These are phyloP conservation scores for Talpa occidentalis DNA, from an alignment of 2,113 vertebrate genomes.

Conservation along the genomic window DNA sequence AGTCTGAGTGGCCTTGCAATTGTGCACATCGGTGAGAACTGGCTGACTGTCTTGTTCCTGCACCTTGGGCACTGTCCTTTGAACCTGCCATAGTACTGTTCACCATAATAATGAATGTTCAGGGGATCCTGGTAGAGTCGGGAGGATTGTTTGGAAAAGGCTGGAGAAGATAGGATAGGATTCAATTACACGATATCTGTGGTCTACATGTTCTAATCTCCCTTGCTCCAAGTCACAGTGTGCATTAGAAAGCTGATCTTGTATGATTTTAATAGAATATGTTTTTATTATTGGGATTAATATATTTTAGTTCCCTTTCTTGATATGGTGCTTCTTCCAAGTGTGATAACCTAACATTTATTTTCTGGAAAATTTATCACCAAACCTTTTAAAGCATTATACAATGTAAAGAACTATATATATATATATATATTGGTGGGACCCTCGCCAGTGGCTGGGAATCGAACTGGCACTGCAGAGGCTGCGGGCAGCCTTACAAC, in stretches of 20 bases:
- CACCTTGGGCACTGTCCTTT: too few relatives aligned
- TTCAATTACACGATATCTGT: not conserved
- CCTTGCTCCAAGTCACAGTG: not conserved
- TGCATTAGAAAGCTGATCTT: not conserved
- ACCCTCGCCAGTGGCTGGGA: too few relatives aligned
- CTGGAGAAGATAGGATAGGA: not conserved
- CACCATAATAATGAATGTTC: not conserved
- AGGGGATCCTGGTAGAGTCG: not conserved
- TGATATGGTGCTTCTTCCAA: not conserved
- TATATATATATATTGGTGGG: too few relatives aligned
- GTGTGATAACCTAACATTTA: not conserved
- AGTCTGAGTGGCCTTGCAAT: too few relatives aligned
- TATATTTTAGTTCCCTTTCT: not conserved
- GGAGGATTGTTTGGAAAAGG: not conserved
- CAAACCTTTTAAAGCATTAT: not conserved
- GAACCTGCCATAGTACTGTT: too few relatives aligned
- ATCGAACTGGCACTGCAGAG: too few relatives aligned
- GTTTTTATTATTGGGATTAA: not conserved
- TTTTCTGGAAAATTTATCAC: not conserved
- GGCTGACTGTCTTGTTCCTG: too few relatives aligned
- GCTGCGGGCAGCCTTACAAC: too few relatives aligned
- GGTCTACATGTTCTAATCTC: not conserved
- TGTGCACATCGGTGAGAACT: too few relatives aligned
- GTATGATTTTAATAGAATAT: not conserved
- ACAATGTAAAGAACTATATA: not conserved